Conservation (phyloP, 2,888 invertebrate genomes). For the Lottia gigantea region DNA sequence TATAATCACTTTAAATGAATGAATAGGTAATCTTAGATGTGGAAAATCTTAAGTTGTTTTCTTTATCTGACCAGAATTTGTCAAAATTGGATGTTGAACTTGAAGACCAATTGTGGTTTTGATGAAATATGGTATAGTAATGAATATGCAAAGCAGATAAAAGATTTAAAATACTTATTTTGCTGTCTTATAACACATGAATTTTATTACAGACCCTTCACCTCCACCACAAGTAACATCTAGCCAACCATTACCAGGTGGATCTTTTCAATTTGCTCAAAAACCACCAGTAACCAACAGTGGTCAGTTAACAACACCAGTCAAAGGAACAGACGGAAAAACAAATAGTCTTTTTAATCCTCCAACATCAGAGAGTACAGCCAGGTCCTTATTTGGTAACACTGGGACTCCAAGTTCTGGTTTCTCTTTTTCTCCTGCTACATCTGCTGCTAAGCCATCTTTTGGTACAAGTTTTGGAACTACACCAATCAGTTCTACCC, state of each 20-base stretch:
- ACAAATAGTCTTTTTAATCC: too few species aligned
- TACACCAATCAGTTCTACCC: not conserved
- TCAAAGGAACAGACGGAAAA: not conserved
- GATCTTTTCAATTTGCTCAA: constrained; percentile 21
- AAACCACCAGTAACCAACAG: constrained; percentile 11
- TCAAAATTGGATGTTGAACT: too few species aligned
- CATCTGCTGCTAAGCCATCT: not conserved
- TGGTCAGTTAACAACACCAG: constrained; percentile 7
- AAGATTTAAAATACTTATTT: too few species aligned
- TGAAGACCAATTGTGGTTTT: too few species aligned
- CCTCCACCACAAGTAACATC: not conserved
- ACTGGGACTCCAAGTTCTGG: constrained; percentile 16
- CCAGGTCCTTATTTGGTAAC: constrained; percentile 1
- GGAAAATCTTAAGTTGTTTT: too few species aligned
- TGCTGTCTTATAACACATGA: too few species aligned
- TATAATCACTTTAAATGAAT: too few species aligned
- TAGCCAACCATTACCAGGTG: constrained; percentile 14
- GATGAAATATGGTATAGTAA: too few species aligned
- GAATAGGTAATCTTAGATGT: too few species aligned
- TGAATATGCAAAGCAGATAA: too few species aligned
- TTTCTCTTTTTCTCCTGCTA: constrained; percentile 13
- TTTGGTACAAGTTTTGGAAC: not conserved
- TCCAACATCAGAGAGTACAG: not conserved
- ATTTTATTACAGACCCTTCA: not conserved
- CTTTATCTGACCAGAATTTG: too few species aligned